These are phyloP conservation scores for Etheostoma cragini DNA, from an alignment of 2,113 vertebrate genomes.

Conservation along the genomic window DNA sequence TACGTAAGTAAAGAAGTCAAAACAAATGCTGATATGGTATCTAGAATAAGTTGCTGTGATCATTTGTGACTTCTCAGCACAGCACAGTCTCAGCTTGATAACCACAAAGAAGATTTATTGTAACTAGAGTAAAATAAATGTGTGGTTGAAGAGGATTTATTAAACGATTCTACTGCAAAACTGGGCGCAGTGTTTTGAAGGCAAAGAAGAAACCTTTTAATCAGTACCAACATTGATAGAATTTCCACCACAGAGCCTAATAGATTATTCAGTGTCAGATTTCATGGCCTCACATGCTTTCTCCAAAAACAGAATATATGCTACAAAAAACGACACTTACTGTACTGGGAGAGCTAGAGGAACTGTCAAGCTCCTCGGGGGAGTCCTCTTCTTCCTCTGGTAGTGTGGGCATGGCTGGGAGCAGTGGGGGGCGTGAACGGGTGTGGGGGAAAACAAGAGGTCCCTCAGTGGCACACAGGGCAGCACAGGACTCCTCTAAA, in stretches of 20 bases:
- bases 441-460: conserved; percentile 72
- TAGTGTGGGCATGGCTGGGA: conserved; percentile 90
- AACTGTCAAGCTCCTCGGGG: conserved; percentile 85
- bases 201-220: conserved; percentile 2
- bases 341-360: conserved; percentile 82
- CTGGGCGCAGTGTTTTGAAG: conserved; percentile 1
- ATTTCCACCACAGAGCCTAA: conserved; percentile 4
- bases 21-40: background rate
- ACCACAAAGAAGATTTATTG: background rate
- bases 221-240: conserved; percentile 13
- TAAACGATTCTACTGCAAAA: background rate
- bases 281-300: conserved; percentile 36
- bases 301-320: conserved; percentile 16
- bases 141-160: conserved; percentile 7
- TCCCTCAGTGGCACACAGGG: conserved; percentile 2
- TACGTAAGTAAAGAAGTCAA: background rate
- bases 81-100: background rate
- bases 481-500: conserved; percentile 25
- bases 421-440: conserved; percentile 73
- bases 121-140: background rate
- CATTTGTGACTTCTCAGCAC: background rate
- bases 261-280: conserved; percentile 7
- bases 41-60: background rate
- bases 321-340: conserved; percentile 74
- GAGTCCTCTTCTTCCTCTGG: conserved; percentile 93